phyloP scores from a whole-genome alignment of 2,797 vertebrate species.

The Tenualosa thibaudeaui region DNA sequence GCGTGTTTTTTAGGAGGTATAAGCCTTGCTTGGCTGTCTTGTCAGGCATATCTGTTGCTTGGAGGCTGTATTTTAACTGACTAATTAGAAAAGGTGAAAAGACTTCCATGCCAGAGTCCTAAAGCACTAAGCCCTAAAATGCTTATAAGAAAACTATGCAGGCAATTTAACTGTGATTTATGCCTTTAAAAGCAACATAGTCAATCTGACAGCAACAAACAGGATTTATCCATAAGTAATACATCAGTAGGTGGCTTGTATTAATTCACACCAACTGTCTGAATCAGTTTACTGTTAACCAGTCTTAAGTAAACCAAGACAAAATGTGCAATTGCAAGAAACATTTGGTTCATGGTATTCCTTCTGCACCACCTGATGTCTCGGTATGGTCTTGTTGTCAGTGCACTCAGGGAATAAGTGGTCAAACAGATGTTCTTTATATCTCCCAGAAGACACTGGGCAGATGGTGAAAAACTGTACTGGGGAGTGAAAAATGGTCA shows the following conservation, averaged over 20 bases:
- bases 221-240: neutral
- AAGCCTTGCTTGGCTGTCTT: neutral
- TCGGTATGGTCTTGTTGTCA: slow-evolving; percentile 23
- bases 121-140: neutral
- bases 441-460: slow-evolving; percentile 44
- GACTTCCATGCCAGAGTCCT: slow-evolving; percentile 15
- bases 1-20: slow-evolving; percentile 7
- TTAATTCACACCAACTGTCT: neutral
- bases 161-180: neutral
- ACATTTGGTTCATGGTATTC: neutral
- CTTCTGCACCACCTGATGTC: neutral
- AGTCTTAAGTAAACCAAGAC: neutral
- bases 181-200: neutral
- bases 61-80: slow-evolving; percentile 33
- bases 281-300: neutral
- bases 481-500: slow-evolving; percentile 34
- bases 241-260: neutral
- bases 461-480: slow-evolving; percentile 53
- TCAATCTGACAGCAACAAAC: neutral
- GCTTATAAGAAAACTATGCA: neutral
- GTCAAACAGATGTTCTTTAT: slow-evolving; percentile 56
- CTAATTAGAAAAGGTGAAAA: slow-evolving; percentile 19
- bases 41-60: slow-evolving; percentile 43
- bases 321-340: neutral
- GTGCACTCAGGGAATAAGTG: slow-evolving; percentile 42